Evolutionary conservation across 2,797 vertebrate species (phyloP), one percentile per base, ranked within the genome.

Genomic region (Jordanella pulchra): DNA sequence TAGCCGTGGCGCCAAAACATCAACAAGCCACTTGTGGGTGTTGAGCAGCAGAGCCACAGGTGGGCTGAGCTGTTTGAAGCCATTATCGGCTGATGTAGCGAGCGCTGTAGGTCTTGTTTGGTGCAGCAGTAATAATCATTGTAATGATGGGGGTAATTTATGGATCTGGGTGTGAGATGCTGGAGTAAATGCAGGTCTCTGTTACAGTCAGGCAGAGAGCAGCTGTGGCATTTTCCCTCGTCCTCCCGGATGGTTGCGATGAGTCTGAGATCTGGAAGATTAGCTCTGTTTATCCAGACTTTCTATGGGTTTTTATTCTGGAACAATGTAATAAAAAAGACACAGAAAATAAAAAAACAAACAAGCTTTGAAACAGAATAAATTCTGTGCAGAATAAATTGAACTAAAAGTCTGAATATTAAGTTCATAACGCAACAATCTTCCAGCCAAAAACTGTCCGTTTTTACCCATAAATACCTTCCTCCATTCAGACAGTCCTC

Each of bases 11-110:
- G 66, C n/a, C 35, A 72, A 51, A 60, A 28, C 30, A 7, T 70
- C 76, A 76, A 74, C 69, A 73, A 72, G 12, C 23, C 42, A n/a
- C 70, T 78, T 28, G 7, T 67, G 69, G 60, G 56, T 13, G 56
- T 51, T 25, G 14, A 25, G 0, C 1, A n/a, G 65, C 18, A 27
- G 30, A 78, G 77, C 72, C 45, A 47, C 83, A 78, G 83, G 78
- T 85, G 79, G 72, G 84, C 69, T 2, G 30, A 79, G 64, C 72
- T 17, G 27, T 56, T 82, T 50, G 56, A 67, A 48, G 77, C 77
- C 73, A 68, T 77, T 72, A 58, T 17, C 58, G 30, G 1, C 0
- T n/a, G 45, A 83, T 74, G 21, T 39, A 3, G 74, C 27, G 39
- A 56, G 67, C 27, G 9, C 50, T 54, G 76, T 63, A 77, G 75